Evolutionary conservation across 2,113 vertebrate genomes (phyloP).

Genomic region (Eudyptes chrysolophus): DNA sequence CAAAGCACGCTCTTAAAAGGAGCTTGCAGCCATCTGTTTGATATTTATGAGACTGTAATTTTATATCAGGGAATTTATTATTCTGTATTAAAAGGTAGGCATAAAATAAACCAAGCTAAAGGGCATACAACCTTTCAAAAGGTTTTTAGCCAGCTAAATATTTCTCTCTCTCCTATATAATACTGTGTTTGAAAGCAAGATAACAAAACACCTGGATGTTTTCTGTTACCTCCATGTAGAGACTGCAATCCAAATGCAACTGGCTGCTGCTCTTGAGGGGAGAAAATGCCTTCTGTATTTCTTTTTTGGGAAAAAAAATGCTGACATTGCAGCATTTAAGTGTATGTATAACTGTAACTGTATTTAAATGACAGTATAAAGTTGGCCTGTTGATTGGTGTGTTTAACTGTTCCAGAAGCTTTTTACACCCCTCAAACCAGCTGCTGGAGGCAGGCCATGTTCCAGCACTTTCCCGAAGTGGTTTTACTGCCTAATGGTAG

Average conservation of each 20-base stretch:
- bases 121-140: slow-evolving; percentile 42
- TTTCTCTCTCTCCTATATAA: not conserved
- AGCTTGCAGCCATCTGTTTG: slow-evolving; percentile 39
- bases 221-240: not conserved
- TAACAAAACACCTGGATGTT: not conserved
- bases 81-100: slow-evolving; percentile 36
- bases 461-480: not conserved
- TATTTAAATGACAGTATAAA: not conserved
- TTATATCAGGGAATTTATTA: slow-evolving; percentile 47
- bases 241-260: not conserved
- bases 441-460: not conserved
- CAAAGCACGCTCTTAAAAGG: not conserved
- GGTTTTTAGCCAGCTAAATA: slow-evolving; percentile 3
- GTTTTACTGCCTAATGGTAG: not conserved
- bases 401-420: not conserved
- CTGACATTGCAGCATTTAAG: not conserved
- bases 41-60: slow-evolving; percentile 49
- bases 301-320: not conserved
- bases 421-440: not conserved
- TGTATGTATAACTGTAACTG: not conserved
- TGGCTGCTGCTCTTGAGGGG: not conserved
- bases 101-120: slow-evolving; percentile 51
- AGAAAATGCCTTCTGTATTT: not conserved
- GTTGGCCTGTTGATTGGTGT: not conserved
- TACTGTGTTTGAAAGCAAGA: not conserved